Evolutionary conservation across 2,888 invertebrate species (phyloP), one percentile per base, ranked within the genome.

Genomic region (Synanthedon myopaeformis): DNA sequence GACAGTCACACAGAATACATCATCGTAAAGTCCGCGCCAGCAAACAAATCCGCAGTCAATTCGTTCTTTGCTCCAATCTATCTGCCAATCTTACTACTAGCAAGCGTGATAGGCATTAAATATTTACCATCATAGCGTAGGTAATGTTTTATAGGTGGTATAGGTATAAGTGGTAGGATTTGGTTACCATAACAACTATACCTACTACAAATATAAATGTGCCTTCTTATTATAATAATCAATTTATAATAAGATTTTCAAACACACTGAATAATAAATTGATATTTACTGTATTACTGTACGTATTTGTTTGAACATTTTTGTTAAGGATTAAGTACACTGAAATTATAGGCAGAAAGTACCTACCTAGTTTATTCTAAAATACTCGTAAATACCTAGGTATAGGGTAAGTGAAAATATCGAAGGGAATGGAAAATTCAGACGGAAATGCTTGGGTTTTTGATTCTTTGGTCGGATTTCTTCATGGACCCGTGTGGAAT

Each of bases 401-500:
- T n/a, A 5, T 23, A 23, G 23, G 23, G 23, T 23, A 35, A 35
- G 35, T 35, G 35, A 35, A 45, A n/a, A 45, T 45, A 45, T 3
- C n/a, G 48, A 5, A 14, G 13, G 48, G 10, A 56, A 79, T 83
- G 82, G 82, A 79, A 42, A 67, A 66, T 52, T 59, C 82, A 6
- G 92, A 92, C 58, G 92, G 92, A 55, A 93, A 92, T 77, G 91
- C 93, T 5, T 96, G 96, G 96, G 95, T 97, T 12, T 95, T 96
- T 68, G 97, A 97, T 82, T 96, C 96, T 1, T 82, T 97, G 56
- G 93, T 97, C 28, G 94, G 95, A 57, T 97, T 96, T 76, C 85
- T 97, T 53, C 95, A 96, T 76, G 96, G 97, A 2, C 96, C 97
- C 0, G 91, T 97, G 51, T 97, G 97, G 95, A 96, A 96, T 72